phyloP scores from a whole-genome alignment of 2,113 vertebrate genomes.

The Todiramphus chloris region DNA sequence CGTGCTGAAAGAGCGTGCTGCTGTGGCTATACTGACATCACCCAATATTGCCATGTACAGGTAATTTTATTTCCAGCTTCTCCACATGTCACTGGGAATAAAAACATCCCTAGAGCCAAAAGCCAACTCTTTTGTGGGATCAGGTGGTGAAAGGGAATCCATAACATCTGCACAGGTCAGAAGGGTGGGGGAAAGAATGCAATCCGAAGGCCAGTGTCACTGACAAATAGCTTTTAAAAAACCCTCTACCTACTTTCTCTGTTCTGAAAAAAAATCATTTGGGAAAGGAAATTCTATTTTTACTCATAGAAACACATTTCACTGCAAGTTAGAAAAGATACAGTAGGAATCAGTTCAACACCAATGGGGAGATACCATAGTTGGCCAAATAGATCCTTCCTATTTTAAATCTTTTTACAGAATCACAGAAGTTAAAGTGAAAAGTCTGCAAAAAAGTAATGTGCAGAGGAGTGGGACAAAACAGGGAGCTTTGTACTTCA shows the following conservation, averaged over 20 bases:
- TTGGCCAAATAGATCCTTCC: not conserved
- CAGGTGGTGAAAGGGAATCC: not conserved
- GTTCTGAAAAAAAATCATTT: not conserved
- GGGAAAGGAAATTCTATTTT: not conserved
- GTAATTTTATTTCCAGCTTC: constrained; percentile 20
- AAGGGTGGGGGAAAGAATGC: not conserved
- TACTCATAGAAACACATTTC: not conserved
- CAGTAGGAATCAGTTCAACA: not conserved
- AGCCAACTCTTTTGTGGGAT: not conserved
- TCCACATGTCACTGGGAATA: constrained; percentile 10
- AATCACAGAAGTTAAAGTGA: not conserved
- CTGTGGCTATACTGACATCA: not conserved
- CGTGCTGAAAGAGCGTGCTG: not conserved
- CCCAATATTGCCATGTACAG: not conserved
- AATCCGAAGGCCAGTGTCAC: not conserved
- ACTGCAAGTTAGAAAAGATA: not conserved
- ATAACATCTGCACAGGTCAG: constrained; percentile 29
- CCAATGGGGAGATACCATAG: not conserved
- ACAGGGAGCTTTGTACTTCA: not conserved
- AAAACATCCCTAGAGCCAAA: not conserved
- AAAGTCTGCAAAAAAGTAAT: not conserved
- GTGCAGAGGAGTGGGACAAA: not conserved
- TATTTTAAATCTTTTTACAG: not conserved
- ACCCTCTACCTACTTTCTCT: not conserved
- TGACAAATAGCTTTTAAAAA: not conserved